Conservation (phyloP, 2,888 invertebrate species). For the Xestia sexstrigata region DNA sequence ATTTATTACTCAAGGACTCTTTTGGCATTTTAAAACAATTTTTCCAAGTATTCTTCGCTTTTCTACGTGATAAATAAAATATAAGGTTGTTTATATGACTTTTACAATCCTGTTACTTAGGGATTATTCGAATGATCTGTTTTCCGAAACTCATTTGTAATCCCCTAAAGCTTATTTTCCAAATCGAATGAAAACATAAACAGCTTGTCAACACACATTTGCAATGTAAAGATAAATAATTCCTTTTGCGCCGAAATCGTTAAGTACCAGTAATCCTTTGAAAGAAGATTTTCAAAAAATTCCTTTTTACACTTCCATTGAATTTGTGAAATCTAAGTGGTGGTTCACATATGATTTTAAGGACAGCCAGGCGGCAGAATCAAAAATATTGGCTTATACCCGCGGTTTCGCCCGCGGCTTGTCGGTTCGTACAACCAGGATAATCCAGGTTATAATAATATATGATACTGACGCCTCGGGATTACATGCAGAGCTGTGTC, state of each 20-base stretch:
- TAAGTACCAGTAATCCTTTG: conserved; percentile 19
- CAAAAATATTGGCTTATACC: too few species aligned
- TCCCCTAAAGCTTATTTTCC: not conserved
- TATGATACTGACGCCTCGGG: too few species aligned
- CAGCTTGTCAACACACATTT: not conserved
- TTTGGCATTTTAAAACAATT: too few species aligned
- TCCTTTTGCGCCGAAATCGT: not conserved
- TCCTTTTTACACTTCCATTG: conserved; percentile 8
- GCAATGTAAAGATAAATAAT: not conserved
- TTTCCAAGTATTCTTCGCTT: too few species aligned
- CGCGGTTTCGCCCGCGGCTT: not conserved
- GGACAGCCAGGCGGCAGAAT: not conserved
- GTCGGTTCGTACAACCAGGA: not conserved
- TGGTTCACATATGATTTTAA: not conserved
- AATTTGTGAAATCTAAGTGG: not conserved
- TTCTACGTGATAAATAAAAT: too few species aligned
- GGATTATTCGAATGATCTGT: not conserved
- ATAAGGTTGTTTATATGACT: too few species aligned
- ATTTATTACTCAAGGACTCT: too few species aligned
- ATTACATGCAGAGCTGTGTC: too few species aligned
- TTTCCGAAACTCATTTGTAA: not conserved
- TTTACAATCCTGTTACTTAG: not conserved
- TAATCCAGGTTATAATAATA: too few species aligned
- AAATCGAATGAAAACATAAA: conserved; percentile 6
- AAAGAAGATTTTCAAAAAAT: conserved; percentile 26